These are phyloP conservation scores for Boloria selene DNA, from an alignment of 2,888 invertebrate species.

Conservation along the genomic window DNA sequence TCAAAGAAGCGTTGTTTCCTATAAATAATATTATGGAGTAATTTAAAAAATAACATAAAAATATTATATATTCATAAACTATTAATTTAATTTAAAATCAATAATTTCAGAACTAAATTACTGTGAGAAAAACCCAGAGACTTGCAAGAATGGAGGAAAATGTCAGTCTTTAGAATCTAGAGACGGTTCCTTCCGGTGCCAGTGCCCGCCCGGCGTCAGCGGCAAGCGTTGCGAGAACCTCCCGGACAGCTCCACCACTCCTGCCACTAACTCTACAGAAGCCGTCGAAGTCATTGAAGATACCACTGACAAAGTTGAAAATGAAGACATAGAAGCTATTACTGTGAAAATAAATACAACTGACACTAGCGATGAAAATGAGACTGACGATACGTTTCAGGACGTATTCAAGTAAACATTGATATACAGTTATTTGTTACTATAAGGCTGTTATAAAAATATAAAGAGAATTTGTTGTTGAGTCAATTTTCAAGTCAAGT, in stretches of 20 bases:
- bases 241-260: constrained; percentile 58
- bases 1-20: background rate
- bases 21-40: background rate
- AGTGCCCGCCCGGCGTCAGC: constrained; percentile 88
- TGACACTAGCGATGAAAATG: constrained; percentile 57
- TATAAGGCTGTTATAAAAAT: too few species aligned
- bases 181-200: constrained; percentile 89
- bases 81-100: background rate
- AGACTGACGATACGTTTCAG: constrained; percentile 51
- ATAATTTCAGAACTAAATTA: constrained; percentile 87
- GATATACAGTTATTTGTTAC: too few species aligned
- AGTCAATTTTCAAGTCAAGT: too few species aligned
- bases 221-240: constrained; percentile 89
- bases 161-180: constrained; percentile 90
- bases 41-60: too few species aligned
- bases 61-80: too few species aligned
- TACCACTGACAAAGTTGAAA: constrained; percentile 34
- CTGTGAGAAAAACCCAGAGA: constrained; percentile 89
- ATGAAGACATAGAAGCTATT: constrained; percentile 32
- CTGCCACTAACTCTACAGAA: constrained; percentile 44
- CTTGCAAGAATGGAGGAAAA: constrained; percentile 91
- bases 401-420: too few species aligned
- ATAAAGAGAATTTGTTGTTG: too few species aligned
- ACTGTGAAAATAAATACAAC: constrained; percentile 37
- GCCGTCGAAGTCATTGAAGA: constrained; percentile 33